Evolutionary conservation across 64 coral and sea anemone genomes (phyloP).

Genomic region (Catalaphyllia jardinei): DNA sequence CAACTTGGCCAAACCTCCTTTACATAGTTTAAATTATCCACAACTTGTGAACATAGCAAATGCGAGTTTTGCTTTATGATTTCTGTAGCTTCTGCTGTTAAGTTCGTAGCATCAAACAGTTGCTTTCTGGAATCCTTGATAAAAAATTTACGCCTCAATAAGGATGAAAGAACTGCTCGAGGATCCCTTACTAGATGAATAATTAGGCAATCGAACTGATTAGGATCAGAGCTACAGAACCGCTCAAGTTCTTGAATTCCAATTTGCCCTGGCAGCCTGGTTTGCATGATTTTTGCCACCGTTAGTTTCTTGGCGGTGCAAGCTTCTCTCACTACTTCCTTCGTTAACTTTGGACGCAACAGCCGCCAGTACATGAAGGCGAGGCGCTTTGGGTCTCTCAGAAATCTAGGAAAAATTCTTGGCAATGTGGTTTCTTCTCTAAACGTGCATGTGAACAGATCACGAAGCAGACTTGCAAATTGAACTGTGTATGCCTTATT

Average conservation of each 20-base stretch:
- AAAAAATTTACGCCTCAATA: not conserved
- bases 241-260: not conserved
- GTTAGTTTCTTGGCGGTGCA: not conserved
- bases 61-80: not conserved
- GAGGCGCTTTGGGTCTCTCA: not conserved
- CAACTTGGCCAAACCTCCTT: not conserved
- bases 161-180: not conserved
- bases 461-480: not conserved
- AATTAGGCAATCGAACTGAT: not conserved
- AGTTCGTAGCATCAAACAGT: not conserved
- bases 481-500: not conserved
- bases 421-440: not conserved
- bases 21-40: constrained; percentile 1
- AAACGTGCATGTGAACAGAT: not conserved
- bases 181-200: constrained; percentile 16
- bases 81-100: not conserved
- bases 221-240: not conserved
- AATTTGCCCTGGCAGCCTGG: not conserved
- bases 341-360: not conserved
- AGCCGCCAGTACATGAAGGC: not conserved
- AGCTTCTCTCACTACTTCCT: not conserved
- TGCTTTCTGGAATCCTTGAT: not conserved
- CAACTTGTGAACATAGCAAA: not conserved
- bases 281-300: constrained; percentile 4
- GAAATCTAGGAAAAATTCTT: not conserved